Base-by-base conservation (phyloP, 2,888 invertebrate genomes). In the Microplitis deprimator region DNA sequence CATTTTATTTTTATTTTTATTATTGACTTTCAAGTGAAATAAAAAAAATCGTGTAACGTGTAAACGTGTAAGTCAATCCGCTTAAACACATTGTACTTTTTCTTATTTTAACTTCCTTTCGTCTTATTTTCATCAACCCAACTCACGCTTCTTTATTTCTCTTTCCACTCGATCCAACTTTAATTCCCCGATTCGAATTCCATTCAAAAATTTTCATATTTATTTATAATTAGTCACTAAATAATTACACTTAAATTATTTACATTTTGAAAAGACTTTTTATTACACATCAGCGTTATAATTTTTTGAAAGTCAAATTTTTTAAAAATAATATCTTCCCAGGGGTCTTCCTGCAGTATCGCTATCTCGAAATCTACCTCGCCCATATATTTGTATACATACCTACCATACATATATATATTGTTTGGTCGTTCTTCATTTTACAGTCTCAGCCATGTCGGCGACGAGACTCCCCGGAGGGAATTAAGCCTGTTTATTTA, bases 401-500 rank as follows among this genome's bases (percentile, higher is more conserved):
- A 60, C 74, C 20, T 60, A 38, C 6, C 16, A 41, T 71, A 67
- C 75, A 29, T 29, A 29, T 16, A 60, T 65, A 40, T 71, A 41
- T 29, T 59, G 60, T 61, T 69, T 67, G 61, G 29, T 75, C 69
- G 62, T 75, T 75, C 69, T 41, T 75, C 75, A 65, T 65, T 65
- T 62, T 65, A 29, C 16, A 69, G 41, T 75, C 75, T 68, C 62
- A 29, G 41, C 62, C 62, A 39, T 40, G 68, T 73, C 73, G 73
- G 67, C 77, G 77, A 40, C 64, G 40, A 68, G 64, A 65, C 41
- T 41, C 74, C 68, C 61, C 59, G 72, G 69, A 61, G 68, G 41
- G 78, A 79, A 78, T 79, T 77, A 75, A 80, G 67, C 70, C 77
- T 76, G 80, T 80, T 80, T 80, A 80, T 80, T 80, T 79, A 78